Evolutionary conservation across 2,888 invertebrate genomes (phyloP).

Genomic region (Phyto melanocephala): DNA sequence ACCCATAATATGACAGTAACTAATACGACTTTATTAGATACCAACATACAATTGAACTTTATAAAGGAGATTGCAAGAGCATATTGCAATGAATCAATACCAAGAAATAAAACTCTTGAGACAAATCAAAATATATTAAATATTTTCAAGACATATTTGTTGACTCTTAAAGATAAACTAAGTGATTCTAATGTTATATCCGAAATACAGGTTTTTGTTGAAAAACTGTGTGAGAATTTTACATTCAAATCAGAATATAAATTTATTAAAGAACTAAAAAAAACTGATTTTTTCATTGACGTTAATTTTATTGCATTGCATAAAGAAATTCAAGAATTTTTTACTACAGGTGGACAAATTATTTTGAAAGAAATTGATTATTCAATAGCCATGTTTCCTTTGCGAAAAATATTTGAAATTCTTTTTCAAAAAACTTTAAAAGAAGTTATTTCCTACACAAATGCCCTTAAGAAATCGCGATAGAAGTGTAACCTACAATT

Average conservation of each 20-base stretch:
- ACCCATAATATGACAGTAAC: not conserved
- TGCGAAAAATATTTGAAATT: conserved; percentile 2
- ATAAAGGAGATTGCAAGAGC: conserved; percentile 30
- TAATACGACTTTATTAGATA: not conserved
- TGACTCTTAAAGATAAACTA: not conserved
- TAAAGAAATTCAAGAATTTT: conserved; percentile 23
- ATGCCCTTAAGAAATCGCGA: not conserved
- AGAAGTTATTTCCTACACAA: conserved; percentile 14
- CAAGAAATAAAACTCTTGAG: conserved; percentile 21
- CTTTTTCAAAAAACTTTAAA: conserved; percentile 9
- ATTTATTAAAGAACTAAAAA: conserved; percentile 16
- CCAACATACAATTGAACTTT: conserved; percentile 1
- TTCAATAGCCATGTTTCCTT: conserved; percentile 9
- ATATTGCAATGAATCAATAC: conserved; percentile 30
- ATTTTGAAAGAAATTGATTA: conserved; percentile 19
- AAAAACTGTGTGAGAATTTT: not conserved
- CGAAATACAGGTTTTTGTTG: not conserved
- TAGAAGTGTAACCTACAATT: not conserved
- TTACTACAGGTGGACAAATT: not conserved
- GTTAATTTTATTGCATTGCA: conserved; percentile 22
- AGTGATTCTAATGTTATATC: not conserved
- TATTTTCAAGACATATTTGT: conserved; percentile 4
- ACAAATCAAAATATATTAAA: not conserved
- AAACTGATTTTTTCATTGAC: conserved; percentile 22
- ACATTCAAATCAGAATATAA: conserved; percentile 27